Evolutionary conservation across 2,888 invertebrate species (phyloP).

Genomic region (Pocota personata): DNA sequence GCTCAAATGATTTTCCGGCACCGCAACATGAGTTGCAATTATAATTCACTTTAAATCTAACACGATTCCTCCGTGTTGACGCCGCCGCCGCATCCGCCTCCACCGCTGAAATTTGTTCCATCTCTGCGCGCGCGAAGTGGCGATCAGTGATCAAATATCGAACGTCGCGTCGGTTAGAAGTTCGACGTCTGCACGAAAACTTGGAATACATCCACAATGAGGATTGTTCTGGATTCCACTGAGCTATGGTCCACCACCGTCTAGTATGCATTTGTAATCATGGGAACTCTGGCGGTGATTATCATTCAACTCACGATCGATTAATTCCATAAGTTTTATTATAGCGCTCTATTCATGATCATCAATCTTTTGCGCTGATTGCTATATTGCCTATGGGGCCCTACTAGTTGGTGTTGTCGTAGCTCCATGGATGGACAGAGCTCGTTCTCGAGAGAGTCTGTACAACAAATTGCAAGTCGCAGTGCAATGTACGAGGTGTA

Average conservation of each 20-base stretch:
- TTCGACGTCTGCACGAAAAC: constrained; percentile 38
- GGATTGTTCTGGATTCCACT: constrained; percentile 65
- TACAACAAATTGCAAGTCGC: constrained; percentile 60
- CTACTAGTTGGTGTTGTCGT: constrained; percentile 28
- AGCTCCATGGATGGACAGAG: neutral
- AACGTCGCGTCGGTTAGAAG: constrained; percentile 45
- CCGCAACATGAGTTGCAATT: constrained; percentile 73
- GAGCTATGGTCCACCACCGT: neutral
- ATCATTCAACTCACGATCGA: constrained; percentile 73
- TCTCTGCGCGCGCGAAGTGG: constrained; percentile 16
- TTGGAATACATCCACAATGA: constrained; percentile 8
- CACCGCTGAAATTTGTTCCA: constrained; percentile 38
- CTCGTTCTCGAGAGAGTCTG: constrained; percentile 43
- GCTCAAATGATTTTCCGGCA: constrained; percentile 69
- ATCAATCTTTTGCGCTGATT: constrained; percentile 73
- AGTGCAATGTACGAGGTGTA: constrained; percentile 20
- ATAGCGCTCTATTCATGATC: constrained; percentile 67
- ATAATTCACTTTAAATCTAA: constrained; percentile 72
- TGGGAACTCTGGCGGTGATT: constrained; percentile 71
- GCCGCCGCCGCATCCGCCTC: constrained; percentile 35
- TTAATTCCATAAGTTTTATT: constrained; percentile 73
- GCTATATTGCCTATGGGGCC: constrained; percentile 66
- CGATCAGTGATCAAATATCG: constrained; percentile 70
- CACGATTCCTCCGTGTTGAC: constrained; percentile 55
- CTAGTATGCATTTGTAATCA: constrained; percentile 63